These are phyloP conservation scores for Silvanus unidentatus DNA, from an alignment of 2,888 invertebrate genomes.

Conservation along the genomic window DNA sequence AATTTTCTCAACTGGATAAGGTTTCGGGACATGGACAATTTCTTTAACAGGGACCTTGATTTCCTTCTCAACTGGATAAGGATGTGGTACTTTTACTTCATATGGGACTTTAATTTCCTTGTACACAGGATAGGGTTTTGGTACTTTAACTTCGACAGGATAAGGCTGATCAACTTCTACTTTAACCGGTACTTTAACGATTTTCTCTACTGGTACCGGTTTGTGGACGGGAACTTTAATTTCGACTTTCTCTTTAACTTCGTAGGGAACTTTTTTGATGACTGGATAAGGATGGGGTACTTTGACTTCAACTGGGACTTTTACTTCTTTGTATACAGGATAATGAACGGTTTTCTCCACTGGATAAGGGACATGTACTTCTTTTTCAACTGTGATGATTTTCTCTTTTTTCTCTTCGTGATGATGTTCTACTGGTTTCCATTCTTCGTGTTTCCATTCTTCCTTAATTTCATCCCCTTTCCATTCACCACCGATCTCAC, in stretches of 20 bases:
- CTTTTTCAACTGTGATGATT: slow-evolving; percentile 56
- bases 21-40: slow-evolving; percentile 60
- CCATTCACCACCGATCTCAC: too few species aligned
- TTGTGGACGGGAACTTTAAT: slow-evolving; percentile 52
- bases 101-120: slow-evolving; percentile 22
- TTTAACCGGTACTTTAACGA: slow-evolving; percentile 61
- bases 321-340: slow-evolving; percentile 66
- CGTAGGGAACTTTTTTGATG: slow-evolving; percentile 59
- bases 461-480: too few species aligned
- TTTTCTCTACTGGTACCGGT: slow-evolving; percentile 69
- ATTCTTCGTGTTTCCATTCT: slow-evolving; percentile 1
- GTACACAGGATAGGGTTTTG: slow-evolving; percentile 21
- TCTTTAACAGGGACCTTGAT: slow-evolving; percentile 64
- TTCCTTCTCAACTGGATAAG: slow-evolving; percentile 64
- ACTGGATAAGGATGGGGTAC: slow-evolving; percentile 73
- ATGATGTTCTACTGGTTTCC: slow-evolving; percentile 1
- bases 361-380: slow-evolving; percentile 66
- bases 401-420: slow-evolving; percentile 15
- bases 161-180: slow-evolving; percentile 54
- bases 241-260: slow-evolving; percentile 64
- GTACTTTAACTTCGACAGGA: slow-evolving; percentile 60
- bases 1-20: slow-evolving; percentile 67
- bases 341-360: slow-evolving; percentile 70
- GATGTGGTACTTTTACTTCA: slow-evolving; percentile 52
- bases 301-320: slow-evolving; percentile 65